Conservation (phyloP, 1,140 invertebrate genomes). For the Meteorus sp. region DNA sequence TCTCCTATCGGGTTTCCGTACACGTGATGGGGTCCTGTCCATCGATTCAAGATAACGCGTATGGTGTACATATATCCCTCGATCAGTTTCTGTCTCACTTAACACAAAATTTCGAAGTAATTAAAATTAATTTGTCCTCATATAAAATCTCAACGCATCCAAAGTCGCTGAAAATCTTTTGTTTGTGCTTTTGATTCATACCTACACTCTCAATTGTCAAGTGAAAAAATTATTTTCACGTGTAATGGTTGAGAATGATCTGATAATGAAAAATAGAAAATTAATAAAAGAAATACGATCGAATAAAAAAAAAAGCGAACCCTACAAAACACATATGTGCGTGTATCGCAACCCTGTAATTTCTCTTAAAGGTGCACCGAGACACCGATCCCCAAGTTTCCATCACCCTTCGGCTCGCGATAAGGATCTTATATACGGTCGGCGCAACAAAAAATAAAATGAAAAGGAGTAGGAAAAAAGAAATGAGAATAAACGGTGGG, state of each 20-base stretch:
- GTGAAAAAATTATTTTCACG: not conserved
- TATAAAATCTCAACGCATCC: no score
- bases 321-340: no score
- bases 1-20: not conserved
- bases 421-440: constrained; percentile 29
- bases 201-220: not conserved
- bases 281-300: constrained; percentile 6
- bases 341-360: constrained; percentile 5
- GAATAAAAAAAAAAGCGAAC: no score
- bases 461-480: no score
- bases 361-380: constrained; percentile 17
- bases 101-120: no score
- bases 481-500: no score
- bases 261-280: not conserved
- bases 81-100: constrained; percentile 8
- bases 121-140: no score
- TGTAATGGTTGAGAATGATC: not conserved
- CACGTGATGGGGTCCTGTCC: not conserved
- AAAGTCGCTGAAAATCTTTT: no score
- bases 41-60: constrained; percentile 8
- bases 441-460: constrained; percentile 25
- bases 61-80: not conserved
- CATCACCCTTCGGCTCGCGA: constrained; percentile 29
- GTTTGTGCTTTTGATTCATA: not conserved
- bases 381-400: constrained; percentile 28